Evolutionary conservation across 2,888 invertebrate genomes (phyloP).

Genomic region (Spilarctia lutea): DNA sequence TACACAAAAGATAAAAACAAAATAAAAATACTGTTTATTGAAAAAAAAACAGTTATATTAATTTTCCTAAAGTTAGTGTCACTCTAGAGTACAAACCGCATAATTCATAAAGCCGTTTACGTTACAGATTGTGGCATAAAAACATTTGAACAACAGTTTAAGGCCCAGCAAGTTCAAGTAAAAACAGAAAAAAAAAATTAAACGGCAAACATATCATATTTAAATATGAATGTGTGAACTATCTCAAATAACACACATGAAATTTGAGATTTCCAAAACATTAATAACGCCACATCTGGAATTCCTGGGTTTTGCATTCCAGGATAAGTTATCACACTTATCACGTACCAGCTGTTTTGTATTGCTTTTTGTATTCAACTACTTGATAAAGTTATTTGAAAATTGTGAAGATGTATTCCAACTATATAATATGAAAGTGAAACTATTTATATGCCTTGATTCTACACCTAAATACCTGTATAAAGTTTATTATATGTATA

Average conservation of each 20-base stretch:
- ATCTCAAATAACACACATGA: neutral
- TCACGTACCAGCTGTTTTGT: neutral
- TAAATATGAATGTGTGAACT: neutral
- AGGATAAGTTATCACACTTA: neutral
- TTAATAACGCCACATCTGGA: neutral
- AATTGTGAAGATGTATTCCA: neutral
- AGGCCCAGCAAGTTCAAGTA: neutral
- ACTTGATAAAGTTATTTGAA: neutral
- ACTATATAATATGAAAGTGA: too few species aligned
- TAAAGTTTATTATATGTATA: neutral
- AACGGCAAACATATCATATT: neutral
- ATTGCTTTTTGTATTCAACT: constrained; percentile 1
- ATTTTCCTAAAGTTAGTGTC: neutral
- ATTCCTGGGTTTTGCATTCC: neutral
- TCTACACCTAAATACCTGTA: neutral
- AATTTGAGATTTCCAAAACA: neutral
- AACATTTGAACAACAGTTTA: too few species aligned
- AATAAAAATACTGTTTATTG: too few species aligned
- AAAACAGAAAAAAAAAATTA: neutral
- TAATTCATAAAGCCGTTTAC: too few species aligned
- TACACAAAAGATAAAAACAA: too few species aligned
- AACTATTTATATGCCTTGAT: neutral
- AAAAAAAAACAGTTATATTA: too few species aligned
- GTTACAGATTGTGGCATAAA: too few species aligned
- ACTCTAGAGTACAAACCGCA: neutral